A percentile compares a stretch with the other conserved stretches of the same genome.
phyloP scores from a whole-genome alignment of 1,140 invertebrate species.

The Meloidogyne floridensis region DNA sequence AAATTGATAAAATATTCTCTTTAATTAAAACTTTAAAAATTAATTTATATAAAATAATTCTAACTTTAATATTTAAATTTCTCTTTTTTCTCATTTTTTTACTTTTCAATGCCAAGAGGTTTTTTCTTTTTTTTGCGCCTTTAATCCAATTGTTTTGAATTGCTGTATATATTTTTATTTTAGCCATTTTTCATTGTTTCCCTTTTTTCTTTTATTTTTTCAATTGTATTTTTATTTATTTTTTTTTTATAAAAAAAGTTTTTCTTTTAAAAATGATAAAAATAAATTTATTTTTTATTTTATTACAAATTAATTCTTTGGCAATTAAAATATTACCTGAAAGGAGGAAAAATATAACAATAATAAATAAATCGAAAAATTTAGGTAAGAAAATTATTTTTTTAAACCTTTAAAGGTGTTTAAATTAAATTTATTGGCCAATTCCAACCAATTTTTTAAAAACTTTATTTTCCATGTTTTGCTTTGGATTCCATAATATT shows the following conservation, averaged over 20 bases:
- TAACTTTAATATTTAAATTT: background rate
- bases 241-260: too few relatives aligned
- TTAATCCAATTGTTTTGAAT: conserved; percentile 4
- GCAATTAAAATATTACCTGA: background rate
- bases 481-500: too few relatives aligned
- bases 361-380: too few relatives aligned
- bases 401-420: too few relatives aligned
- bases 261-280: too few relatives aligned
- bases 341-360: background rate
- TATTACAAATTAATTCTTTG: background rate
- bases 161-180: background rate
- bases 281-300: background rate
- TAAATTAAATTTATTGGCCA: too few relatives aligned
- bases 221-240: too few relatives aligned
- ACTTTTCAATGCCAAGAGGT: background rate
- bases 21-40: background rate
- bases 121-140: background rate
- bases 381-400: too few relatives aligned
- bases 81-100: background rate
- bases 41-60: background rate
- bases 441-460: too few relatives aligned
- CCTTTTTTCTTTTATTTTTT: background rate
- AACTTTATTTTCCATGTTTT: too few relatives aligned
- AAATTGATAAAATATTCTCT: too few relatives aligned
- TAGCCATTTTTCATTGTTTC: background rate